These are phyloP conservation scores for Oryzias celebensis DNA, from an alignment of 2,113 vertebrate genomes.

Conservation along the genomic window DNA sequence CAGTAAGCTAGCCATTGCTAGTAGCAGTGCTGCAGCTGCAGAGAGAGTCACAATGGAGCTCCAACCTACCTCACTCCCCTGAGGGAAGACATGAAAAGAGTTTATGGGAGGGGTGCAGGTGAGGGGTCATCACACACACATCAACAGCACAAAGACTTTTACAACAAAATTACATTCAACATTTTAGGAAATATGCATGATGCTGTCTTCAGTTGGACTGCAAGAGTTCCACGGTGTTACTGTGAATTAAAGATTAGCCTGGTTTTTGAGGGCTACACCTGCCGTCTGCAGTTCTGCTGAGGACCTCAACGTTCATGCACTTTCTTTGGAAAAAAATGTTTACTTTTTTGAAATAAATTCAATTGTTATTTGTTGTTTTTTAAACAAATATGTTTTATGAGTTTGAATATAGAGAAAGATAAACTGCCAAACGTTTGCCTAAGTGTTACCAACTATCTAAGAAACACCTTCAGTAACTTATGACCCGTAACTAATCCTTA, in stretches of 20 bases:
- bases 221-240: background rate
- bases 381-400: no score
- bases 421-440: no score
- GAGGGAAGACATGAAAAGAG: conserved; percentile 49
- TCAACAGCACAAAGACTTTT: background rate
- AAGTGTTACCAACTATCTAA: no score
- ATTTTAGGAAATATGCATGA: conserved; percentile 21
- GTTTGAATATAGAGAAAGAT: no score
- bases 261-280: background rate
- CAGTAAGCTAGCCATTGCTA: conserved; percentile 71
- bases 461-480: no score
- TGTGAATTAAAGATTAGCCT: background rate
- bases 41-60: conserved; percentile 72
- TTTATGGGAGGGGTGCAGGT: conserved; percentile 14
- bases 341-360: no score
- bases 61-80: conserved; percentile 70
- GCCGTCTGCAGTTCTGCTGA: background rate
- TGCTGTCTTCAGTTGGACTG: background rate
- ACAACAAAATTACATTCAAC: background rate
- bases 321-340: no score
- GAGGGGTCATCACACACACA: conserved; percentile 2
- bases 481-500: no score
- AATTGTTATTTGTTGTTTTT: no score
- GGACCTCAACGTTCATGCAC: background rate
- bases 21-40: conserved; percentile 61